Evolutionary conservation across 2,888 invertebrate genomes (phyloP), one percentile per base, ranked within the genome.

Genomic region (Halictus quadricinctus): DNA sequence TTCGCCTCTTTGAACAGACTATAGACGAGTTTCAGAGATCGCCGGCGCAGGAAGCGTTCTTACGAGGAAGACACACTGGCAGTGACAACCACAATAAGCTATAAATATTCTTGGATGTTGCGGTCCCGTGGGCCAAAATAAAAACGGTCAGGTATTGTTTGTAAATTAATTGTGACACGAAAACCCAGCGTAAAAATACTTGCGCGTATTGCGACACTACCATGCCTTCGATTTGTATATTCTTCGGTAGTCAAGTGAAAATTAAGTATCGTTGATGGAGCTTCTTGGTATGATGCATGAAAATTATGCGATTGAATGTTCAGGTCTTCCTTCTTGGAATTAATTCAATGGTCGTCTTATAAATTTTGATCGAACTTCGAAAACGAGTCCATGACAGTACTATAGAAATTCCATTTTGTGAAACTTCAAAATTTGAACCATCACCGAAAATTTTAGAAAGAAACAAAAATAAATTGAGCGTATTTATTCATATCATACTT

Each of bases 51-150:
- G 64, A 75, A 66, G 58, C n/a, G 15, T 66, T 18, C 60, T 43
- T 60, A 46, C 25, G 74, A 79, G 73, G 73, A 50, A 70, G 58
- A 5, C 29, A 78, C 54, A 8, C 70, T 43, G 58, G 7, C 77
- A 70, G 15, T 60, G 58, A 76, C 36, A 15, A 36, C 10, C 43
- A 8, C 15, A 46, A 46, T 18, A 15, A 18, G 58, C 29, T 74
- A 36, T 76, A 50, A 82, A 82, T 82, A 82, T 70, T 84, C 64
- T 81, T 5, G 76, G 50, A 36, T 13, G 41, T 43, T 41, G 36
- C 66, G 15, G 29, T 29, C 2, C 29, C 29, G 29, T 29, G 1
- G 29, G 29, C 29, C 29, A 29, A 29, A 29, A 29, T 29, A 29
- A 29, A 29, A 29, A 29, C 29, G 29, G 29, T 29, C 29, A 29